Evolutionary conservation across 2,888 invertebrate species (phyloP), one percentile per base, ranked within the genome.

Genomic region (Druceiella hillmani): DNA sequence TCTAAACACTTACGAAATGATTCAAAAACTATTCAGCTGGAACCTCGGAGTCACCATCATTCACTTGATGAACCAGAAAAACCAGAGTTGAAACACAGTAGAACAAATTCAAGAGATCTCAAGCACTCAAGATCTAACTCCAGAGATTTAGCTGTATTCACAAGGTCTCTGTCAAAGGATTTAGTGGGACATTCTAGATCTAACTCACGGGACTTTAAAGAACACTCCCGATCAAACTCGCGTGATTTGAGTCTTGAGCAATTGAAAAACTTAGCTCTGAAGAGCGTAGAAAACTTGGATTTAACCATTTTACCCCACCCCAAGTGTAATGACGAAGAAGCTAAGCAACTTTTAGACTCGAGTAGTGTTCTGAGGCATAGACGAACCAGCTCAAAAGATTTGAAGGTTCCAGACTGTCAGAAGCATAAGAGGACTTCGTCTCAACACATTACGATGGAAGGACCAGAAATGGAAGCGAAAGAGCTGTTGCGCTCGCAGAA

Each of bases 21-120:
- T 59, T 78, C 78, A 43, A 77, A 78, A 53, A 76, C 76, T n/a
- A 74, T 78, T 49, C 78, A 78, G 50, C 59, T 78, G 49, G 78
- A 78, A 54, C 71, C 74, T 48, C 67, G 75, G 60, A 66, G 71
- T 55, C 69, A 65, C 1, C 66, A 64, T 32, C 64, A 61, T 52
- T 58, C 62, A 36, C 47, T 53, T 2, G 66, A 64, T 20, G 66
- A 62, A 42, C 50, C 57, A 14, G 55, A 55, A 33, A 55, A 56
- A 36, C 35, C 44, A 4, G 47, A 47, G 31, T 29, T 45, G 45
- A 55, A 63, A 40, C 67, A 62, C 56, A 64, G 60, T 36, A 55
- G 67, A 48, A 65, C 65, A 35, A 62, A 64, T 51, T 67, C 67
- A 10, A 56, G 60, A 38, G 67, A 67, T 50, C 50, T 65, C 12